Evolutionary conservation across 2,113 vertebrate genomes (phyloP), one percentile per base, ranked within the genome.

Genomic region (Ancistrus triradiatus): DNA sequence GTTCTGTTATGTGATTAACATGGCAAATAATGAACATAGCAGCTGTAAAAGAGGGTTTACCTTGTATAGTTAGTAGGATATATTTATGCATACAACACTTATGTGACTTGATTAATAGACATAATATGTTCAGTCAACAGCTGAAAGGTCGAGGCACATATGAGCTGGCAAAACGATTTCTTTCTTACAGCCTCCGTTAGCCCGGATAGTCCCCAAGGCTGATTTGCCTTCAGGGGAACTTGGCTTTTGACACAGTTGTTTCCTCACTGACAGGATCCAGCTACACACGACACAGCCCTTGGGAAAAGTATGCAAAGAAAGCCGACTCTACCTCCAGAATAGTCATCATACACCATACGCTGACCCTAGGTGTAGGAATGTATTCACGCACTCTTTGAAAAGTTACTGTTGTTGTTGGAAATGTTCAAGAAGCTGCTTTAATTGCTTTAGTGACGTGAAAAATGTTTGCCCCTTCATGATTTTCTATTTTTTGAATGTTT

Each of bases 221-320:
- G 40, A 63, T 64, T 55, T 44, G 42, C 31, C 37, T 63, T 55
- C 27, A 42, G 58, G 63, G 48, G 25, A 63, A 40, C 35, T 63
- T 31, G 56, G 48, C 15, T 49, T 50, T 64, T 63, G 55, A 71
- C 60, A 68, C 33, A 50, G 49, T 69, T 49, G 51, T 51, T 59
- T 74, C 52, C 40, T 61, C 48, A 25, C 37, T 58, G 70, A 63
- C 53, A 63, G 53, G 31, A 68, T 59, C 40, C 70, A 59, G 55
- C 49, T n/a, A 61, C 37, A 42, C 47, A 25, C 53, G 52, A 59
- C 46, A 42, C 17, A 7, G 8, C 52, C 42, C 59, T 31, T 18
- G 17, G 59, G 40, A 31, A 69, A 11, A 28, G 13, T 31, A 6
- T 17, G 33, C 33, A 43, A 35, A 10, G 18, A 15, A 60, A 50